Conservation (phyloP, 2,113 vertebrate genomes). For the Glaucomys volans region DNA sequence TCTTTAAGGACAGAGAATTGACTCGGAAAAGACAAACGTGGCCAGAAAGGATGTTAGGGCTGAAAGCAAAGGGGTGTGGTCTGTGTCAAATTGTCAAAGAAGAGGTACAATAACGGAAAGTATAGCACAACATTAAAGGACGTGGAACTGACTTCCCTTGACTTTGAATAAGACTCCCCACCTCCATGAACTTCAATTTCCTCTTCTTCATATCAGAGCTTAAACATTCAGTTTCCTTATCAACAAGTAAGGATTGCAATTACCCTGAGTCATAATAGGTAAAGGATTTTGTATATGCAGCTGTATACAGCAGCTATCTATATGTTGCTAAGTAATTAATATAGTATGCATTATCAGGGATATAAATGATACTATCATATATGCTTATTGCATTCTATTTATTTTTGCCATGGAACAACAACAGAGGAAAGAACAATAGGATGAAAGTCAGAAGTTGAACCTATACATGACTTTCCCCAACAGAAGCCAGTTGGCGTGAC, state of each 20-base stretch:
- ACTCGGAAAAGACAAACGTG: not conserved
- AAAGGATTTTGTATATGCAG: not conserved
- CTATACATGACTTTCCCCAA: not conserved
- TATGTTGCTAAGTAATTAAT: not conserved
- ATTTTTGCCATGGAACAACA: not conserved
- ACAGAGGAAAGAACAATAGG: fast-evolving
- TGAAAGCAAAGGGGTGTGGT: not conserved
- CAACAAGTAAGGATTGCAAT: not conserved
- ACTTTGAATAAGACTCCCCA: not conserved
- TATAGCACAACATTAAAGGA: not conserved
- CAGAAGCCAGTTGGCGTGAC: not conserved
- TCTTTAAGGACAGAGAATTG: not conserved
- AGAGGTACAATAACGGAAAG: not conserved
- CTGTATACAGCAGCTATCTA: no score
- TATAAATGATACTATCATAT: not conserved
- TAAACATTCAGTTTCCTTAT: not conserved
- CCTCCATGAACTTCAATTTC: not conserved
- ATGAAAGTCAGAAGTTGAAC: not conserved
- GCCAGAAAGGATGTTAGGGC: not conserved
- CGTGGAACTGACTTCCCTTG: not conserved
- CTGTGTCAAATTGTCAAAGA: not conserved
- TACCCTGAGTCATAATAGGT: not conserved
- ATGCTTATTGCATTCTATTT: not conserved
- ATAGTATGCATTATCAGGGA: not conserved
- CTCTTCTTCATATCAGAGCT: not conserved